Evolutionary conservation across 2,888 invertebrate genomes (phyloP).

Genomic region (Danaus chrysippus): DNA sequence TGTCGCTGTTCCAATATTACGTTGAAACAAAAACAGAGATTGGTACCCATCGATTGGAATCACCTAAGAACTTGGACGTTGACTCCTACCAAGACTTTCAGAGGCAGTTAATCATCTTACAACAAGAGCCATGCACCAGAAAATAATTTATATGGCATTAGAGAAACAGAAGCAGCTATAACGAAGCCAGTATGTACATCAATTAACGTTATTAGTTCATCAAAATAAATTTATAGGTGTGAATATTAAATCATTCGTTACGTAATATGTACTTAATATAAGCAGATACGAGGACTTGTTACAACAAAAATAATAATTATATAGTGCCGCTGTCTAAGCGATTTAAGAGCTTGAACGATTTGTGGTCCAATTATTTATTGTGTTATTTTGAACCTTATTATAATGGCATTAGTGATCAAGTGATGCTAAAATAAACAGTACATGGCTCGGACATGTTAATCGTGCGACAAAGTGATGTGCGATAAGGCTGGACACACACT

Average conservation of each 20-base stretch:
- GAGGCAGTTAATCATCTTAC: too few species aligned
- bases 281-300: slow-evolving; percentile 10
- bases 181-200: too few species aligned
- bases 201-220: too few species aligned
- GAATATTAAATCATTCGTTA: slow-evolving; percentile 4
- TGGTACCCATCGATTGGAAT: too few species aligned
- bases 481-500: slow-evolving; percentile 35
- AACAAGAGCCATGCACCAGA: too few species aligned
- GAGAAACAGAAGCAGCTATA: too few species aligned
- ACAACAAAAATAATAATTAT: slow-evolving; percentile 12
- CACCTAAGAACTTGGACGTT: too few species aligned
- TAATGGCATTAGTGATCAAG: slow-evolving; percentile 8
- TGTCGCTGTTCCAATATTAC: background rate
- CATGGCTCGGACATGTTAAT: slow-evolving; percentile 56
- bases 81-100: too few species aligned
- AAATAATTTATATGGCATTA: too few species aligned
- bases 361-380: background rate
- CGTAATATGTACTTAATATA: slow-evolving; percentile 6
- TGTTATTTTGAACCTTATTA: slow-evolving; percentile 19
- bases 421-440: slow-evolving; percentile 33
- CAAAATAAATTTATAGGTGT: background rate
- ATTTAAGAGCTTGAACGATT: slow-evolving; percentile 18
- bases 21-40: too few species aligned
- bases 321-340: slow-evolving; percentile 27
- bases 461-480: slow-evolving; percentile 52